Evolutionary conservation across 2,888 invertebrate species (phyloP).

Genomic region (Trichopria drosophilae): DNA sequence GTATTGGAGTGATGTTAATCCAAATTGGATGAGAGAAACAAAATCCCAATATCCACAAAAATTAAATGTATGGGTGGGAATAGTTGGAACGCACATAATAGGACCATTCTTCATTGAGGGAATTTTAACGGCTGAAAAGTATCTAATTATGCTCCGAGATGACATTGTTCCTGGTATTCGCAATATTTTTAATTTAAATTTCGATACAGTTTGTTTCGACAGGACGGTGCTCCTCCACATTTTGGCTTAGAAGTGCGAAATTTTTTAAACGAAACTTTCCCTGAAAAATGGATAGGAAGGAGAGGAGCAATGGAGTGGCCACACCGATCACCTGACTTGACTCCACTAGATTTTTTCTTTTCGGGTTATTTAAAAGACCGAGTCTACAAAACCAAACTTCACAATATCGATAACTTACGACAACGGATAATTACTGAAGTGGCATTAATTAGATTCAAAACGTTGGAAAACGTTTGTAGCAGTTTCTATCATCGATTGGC

Average conservation of each 20-base stretch:
- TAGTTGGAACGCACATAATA: not conserved
- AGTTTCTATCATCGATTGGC: constrained; percentile 9
- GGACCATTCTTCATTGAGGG: constrained; percentile 5
- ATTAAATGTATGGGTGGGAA: constrained; percentile 7
- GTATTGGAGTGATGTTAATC: constrained; percentile 1
- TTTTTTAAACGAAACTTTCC: constrained; percentile 11
- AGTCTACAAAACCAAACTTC: constrained; percentile 6
- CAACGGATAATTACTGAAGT: constrained; percentile 8
- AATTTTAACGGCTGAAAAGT: not conserved
- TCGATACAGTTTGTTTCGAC: too few relatives aligned
- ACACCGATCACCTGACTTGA: constrained; percentile 21
- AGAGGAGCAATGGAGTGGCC: constrained; percentile 22
- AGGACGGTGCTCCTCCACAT: constrained; percentile 12
- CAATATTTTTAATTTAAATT: not conserved
- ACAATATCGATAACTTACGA: not conserved
- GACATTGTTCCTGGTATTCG: not conserved
- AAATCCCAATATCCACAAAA: too few relatives aligned
- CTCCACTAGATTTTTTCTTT: constrained; percentile 12
- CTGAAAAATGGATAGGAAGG: constrained; percentile 16
- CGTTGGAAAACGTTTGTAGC: constrained; percentile 4
- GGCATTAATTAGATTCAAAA: constrained; percentile 2
- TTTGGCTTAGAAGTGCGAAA: constrained; percentile 15
- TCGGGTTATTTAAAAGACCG: constrained; percentile 16
- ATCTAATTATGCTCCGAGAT: too few relatives aligned
- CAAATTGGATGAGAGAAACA: not conserved